Evolutionary conservation across 2,797 vertebrate genomes (phyloP).

Genomic region (Ceryle rudis): DNA sequence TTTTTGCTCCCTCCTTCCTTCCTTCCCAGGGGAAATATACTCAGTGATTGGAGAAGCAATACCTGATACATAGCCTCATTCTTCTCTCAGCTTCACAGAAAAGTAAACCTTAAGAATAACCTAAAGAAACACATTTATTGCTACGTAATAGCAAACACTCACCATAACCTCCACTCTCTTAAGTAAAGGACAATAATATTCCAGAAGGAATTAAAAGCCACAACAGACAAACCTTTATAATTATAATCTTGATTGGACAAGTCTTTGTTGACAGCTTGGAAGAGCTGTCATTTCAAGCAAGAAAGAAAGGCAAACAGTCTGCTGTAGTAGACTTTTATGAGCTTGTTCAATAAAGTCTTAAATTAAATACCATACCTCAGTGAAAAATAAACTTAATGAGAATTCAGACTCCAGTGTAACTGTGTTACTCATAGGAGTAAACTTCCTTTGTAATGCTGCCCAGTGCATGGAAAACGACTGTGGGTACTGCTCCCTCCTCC

Average conservation of each 20-base stretch:
- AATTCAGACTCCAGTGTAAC: background rate
- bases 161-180: background rate
- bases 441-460: background rate
- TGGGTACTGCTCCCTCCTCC: background rate
- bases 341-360: background rate
- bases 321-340: background rate
- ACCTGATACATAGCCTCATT: background rate
- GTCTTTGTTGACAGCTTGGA: background rate
- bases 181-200: background rate
- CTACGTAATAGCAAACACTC: background rate
- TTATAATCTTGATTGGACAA: background rate
- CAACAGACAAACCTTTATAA: background rate
- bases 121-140: slow-evolving; percentile 2
- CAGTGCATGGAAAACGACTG: fast-evolving
- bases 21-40: background rate
- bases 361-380: background rate
- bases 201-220: background rate
- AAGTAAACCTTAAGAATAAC: background rate
- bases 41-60: background rate
- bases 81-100: background rate
- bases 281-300: background rate
- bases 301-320: background rate
- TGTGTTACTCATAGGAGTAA: fast-evolving
- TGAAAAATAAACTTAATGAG: background rate
- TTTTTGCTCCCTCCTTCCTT: background rate